phyloP scores from a whole-genome alignment of 2,888 invertebrate species.

The Asteroscopus sphinx region DNA sequence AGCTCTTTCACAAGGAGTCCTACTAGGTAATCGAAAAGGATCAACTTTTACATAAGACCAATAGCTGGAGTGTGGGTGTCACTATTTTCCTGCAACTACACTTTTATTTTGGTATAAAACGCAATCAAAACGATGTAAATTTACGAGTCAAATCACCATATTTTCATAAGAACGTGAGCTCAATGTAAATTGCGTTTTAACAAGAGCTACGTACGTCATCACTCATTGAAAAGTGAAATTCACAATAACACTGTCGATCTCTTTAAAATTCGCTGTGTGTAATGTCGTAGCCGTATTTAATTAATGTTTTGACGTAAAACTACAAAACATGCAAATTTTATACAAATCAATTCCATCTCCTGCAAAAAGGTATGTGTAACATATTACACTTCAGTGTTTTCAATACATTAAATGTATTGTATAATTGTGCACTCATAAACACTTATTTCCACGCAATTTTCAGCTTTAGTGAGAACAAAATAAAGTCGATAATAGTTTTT shows the following conservation, averaged over 20 bases:
- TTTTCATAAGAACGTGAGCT: not conserved
- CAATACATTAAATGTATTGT: slow-evolving; percentile 25
- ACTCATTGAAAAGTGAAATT: not conserved
- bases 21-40: too few relatives aligned
- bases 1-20: too few relatives aligned
- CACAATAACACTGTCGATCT: too few relatives aligned
- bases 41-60: too few relatives aligned
- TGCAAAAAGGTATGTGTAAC: slow-evolving; percentile 9
- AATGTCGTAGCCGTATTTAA: slow-evolving; percentile 25
- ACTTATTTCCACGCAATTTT: slow-evolving; percentile 7
- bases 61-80: too few relatives aligned
- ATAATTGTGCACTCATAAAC: slow-evolving; percentile 8
- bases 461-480: not conserved
- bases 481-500: not conserved
- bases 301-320: slow-evolving; percentile 47
- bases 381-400: slow-evolving; percentile 13
- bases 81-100: too few relatives aligned
- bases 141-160: not conserved
- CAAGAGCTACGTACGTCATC: slow-evolving; percentile 18
- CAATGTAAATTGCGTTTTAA: slow-evolving; percentile 1
- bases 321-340: slow-evolving; percentile 15
- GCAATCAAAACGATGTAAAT: not conserved
- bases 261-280: not conserved
- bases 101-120: too few relatives aligned
- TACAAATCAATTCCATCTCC: slow-evolving; percentile 14